Evolutionary conservation across 2,797 vertebrate genomes (phyloP), one percentile per base, ranked within the genome.

Genomic region (Salarias fasciatus): DNA sequence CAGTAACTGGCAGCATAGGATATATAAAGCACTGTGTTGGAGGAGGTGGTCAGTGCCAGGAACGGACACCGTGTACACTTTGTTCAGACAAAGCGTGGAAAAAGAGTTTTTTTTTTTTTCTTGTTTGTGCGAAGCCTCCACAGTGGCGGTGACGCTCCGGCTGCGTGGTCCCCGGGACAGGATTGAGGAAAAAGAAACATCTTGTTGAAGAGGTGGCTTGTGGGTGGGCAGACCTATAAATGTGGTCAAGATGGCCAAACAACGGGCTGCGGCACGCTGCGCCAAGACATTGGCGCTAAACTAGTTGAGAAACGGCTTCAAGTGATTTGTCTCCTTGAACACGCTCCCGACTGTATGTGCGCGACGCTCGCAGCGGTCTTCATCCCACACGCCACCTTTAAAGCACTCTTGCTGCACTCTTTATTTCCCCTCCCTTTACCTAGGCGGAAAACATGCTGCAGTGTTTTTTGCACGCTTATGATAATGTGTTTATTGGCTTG

Each of bases 211-310:
- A 46, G 44, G 43, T 42, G 59, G 24, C 44, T n/a, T 47, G 61
- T 82, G 51, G 67, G 74, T 12, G 59, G 51, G 49, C 53, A 50
- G 47, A 51, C 46, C 57, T 42, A 38, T 57, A 63, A 77, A 76
- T 63, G 55, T 68, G 74, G 72, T 68, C 61, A 65, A 58, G 45
- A 62, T 62, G 65, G 11, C 31, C 54, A 47, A 61, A 55, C 43
- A 14, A 7, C 1, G 10, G 30, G 18, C 28, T 47, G 5, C 11
- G 31, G 46, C 52, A 35, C 58, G 42, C 14, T 46, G n/a, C 35
- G n/a, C 18, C 13, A 33, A 65, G 45, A 52, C 70, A 38, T 77
- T 61, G 53, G 49, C 71, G 53, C 67, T 56, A 24, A 62, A 57
- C 30, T 47, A 49, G 60, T 56, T 45, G 50, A 60, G 41, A 59